Evolutionary conservation across 2,888 invertebrate species (phyloP).

Genomic region (Papilio protenor): DNA sequence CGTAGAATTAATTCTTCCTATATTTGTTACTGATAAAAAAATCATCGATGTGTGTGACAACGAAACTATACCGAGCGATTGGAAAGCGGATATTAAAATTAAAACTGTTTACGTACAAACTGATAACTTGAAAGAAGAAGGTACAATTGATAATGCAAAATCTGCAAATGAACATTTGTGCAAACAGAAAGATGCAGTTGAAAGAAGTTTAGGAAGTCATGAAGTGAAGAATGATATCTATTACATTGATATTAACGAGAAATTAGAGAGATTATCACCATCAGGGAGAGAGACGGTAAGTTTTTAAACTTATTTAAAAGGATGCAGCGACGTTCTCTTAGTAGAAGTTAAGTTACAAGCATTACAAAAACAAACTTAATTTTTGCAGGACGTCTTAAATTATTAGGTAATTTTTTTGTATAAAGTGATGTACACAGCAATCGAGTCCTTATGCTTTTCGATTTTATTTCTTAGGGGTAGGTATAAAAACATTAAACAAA

Average conservation of each 20-base stretch:
- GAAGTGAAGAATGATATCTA: background rate
- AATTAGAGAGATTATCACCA: background rate
- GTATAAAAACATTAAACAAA: background rate
- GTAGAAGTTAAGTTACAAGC: slow-evolving; percentile 9
- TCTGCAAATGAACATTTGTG: background rate
- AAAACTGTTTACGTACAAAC: slow-evolving; percentile 51
- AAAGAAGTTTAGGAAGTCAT: background rate
- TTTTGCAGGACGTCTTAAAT: slow-evolving; percentile 25
- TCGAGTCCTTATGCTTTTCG: background rate
- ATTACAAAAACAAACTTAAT: slow-evolving; percentile 35
- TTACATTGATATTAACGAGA: background rate
- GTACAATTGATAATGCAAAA: slow-evolving; percentile 4
- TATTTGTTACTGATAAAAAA: slow-evolving; percentile 37
- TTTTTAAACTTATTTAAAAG: background rate
- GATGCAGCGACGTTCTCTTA: background rate
- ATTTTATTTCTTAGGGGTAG: background rate
- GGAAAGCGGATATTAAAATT: slow-evolving; percentile 47
- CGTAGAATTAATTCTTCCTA: slow-evolving; percentile 13
- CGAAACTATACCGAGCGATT: slow-evolving; percentile 55
- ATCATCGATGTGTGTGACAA: slow-evolving; percentile 49
- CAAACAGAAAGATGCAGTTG: background rate
- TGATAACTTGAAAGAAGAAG: slow-evolving; percentile 40
- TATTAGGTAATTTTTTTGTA: background rate
- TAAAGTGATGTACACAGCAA: background rate
- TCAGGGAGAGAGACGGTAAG: slow-evolving; percentile 3